Conservation (phyloP, 2,113 vertebrate species). For the Oreotrochilus melanogaster region DNA sequence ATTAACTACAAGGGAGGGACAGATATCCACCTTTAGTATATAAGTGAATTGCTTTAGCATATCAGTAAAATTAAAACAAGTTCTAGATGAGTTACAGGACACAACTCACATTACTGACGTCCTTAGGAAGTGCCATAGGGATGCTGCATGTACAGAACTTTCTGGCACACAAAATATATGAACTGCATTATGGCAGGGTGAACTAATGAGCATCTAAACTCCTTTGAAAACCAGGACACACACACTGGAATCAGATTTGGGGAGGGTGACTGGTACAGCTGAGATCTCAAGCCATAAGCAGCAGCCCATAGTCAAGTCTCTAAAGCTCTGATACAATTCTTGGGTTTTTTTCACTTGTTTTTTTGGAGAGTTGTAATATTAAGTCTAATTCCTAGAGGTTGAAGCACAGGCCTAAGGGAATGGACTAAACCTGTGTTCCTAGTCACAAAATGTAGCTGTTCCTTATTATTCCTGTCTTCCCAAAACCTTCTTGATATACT, state of each 20-base stretch:
- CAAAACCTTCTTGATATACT: not conserved
- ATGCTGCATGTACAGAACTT: not conserved
- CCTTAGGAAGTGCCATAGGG: not conserved
- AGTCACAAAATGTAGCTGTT: not conserved
- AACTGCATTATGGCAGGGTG: not conserved
- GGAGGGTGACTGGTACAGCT: not conserved
- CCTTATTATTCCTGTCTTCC: not conserved
- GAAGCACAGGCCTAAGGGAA: not conserved
- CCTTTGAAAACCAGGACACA: not conserved
- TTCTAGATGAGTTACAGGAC: not conserved
- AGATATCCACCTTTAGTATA: not conserved
- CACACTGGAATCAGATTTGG: not conserved
- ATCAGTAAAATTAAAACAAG: not conserved
- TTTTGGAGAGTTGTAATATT: not conserved
- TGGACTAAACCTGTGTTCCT: not conserved
- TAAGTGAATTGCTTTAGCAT: not conserved
- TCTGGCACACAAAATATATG: not conserved
- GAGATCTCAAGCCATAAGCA: not conserved
- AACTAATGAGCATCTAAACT: not conserved
- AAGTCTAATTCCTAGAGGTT: not conserved
- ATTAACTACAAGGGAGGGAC: not conserved
- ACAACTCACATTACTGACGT: not conserved
- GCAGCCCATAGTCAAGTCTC: not conserved
- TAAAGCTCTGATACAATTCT: not conserved
- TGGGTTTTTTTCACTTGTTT: not conserved